Percentiles rank a stretch among this genome's conserved stretches.
These are phyloP conservation scores for Hedya salicella DNA, from an alignment of 2,888 invertebrate genomes.

Conservation along the genomic window DNA sequence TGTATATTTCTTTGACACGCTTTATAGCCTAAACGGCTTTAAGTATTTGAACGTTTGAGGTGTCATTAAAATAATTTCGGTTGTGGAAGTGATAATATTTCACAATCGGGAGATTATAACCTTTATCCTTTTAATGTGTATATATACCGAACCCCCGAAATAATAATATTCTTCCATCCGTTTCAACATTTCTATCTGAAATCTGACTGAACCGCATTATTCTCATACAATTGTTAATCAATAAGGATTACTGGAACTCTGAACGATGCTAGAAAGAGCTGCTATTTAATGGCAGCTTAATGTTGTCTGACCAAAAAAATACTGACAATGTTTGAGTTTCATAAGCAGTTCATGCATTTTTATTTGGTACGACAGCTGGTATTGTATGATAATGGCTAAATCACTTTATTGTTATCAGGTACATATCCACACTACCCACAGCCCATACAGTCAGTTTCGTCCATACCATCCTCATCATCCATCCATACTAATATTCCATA, in stretches of 20 bases:
- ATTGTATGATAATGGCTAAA: not conserved
- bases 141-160: not conserved
- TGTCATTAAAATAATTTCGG: too few relatives aligned
- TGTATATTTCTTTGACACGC: too few relatives aligned
- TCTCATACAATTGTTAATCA: conserved; percentile 11
- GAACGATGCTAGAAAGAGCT: not conserved
- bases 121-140: too few relatives aligned
- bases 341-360: not conserved
- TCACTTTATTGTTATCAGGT: too few relatives aligned
- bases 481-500: too few relatives aligned
- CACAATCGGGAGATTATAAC: too few relatives aligned
- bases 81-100: too few relatives aligned
- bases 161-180: not conserved
- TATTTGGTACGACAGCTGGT: not conserved
- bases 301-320: not conserved
- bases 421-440: too few relatives aligned
- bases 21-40: too few relatives aligned
- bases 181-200: not conserved
- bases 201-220: not conserved
- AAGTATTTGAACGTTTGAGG: too few relatives aligned
- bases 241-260: conserved; percentile 1
- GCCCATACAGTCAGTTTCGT: too few relatives aligned
- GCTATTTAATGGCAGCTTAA: not conserved
- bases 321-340: not conserved
- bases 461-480: too few relatives aligned